A percentile compares a stretch with the other conserved stretches of the same genome.
Conservation (phyloP, 2,797 vertebrate genomes). For the Helicolenus hilgendorfi region DNA sequence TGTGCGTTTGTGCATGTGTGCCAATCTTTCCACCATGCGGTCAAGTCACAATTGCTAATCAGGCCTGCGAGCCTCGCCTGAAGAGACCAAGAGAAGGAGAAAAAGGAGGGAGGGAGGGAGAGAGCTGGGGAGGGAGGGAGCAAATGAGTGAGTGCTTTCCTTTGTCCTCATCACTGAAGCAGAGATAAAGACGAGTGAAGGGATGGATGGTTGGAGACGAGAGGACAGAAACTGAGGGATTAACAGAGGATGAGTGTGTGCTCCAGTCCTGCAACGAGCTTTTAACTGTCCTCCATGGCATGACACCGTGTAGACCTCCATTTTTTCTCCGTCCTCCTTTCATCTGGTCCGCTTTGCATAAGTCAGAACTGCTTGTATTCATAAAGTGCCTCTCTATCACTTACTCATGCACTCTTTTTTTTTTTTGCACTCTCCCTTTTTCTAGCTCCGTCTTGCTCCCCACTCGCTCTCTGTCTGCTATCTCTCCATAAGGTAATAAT, state of each 20-base stretch:
- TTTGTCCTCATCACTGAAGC: constrained; percentile 87
- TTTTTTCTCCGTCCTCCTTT: constrained; percentile 78
- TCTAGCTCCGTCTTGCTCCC: constrained; percentile 56
- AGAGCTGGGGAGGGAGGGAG: constrained; percentile 40
- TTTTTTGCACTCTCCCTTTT: constrained; percentile 4
- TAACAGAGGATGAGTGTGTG: constrained; percentile 79
- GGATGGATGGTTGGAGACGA: constrained; percentile 80
- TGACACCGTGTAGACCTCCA: constrained; percentile 79
- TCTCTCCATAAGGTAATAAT: constrained; percentile 83
- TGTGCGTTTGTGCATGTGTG: constrained; percentile 63
- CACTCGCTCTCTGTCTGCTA: constrained; percentile 65
- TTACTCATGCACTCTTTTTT: constrained; percentile 51
- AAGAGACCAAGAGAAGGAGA: constrained; percentile 66
- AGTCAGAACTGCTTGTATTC: constrained; percentile 73
- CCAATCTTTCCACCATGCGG: constrained; percentile 83
- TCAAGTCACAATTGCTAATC: constrained; percentile 88
- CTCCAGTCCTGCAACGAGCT: constrained; percentile 69
- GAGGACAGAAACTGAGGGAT: constrained; percentile 77
- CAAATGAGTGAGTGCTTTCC: constrained; percentile 84
- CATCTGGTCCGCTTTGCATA: constrained; percentile 80
- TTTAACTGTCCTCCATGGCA: constrained; percentile 83
- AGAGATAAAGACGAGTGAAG: constrained; percentile 85
- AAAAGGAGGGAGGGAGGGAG: constrained; percentile 19
- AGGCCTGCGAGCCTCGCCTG: constrained; percentile 78
- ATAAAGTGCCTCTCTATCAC: constrained; percentile 71